Conservation (phyloP, 2,113 vertebrate genomes). For the Pelvicachromis taeniatus region DNA sequence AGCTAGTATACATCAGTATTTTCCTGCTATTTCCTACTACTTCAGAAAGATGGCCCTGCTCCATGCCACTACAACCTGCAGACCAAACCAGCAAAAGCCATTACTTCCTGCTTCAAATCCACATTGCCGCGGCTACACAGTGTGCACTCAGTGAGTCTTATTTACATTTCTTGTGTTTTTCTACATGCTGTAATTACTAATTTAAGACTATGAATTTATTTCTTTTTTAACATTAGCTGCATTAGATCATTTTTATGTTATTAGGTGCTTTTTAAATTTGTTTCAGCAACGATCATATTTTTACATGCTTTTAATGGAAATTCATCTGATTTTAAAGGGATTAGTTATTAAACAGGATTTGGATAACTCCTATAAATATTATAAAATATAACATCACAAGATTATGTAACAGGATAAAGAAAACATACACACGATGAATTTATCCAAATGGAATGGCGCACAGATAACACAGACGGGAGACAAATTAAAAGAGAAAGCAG, state of each 20-base stretch:
- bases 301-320: neutral
- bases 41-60: slow-evolving; percentile 76
- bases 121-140: slow-evolving; percentile 72
- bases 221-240: neutral
- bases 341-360: neutral
- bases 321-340: neutral
- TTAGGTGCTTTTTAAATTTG: neutral
- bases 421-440: neutral
- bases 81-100: neutral
- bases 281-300: neutral
- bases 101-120: slow-evolving; percentile 81
- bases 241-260: neutral
- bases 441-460: neutral
- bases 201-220: neutral
- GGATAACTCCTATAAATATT: neutral
- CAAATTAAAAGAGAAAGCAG: neutral
- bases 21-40: neutral
- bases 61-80: slow-evolving; percentile 75
- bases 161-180: neutral
- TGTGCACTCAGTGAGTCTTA: slow-evolving; percentile 67
- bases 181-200: accelerated
- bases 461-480: neutral
- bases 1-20: neutral
- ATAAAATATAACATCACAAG: neutral
- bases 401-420: neutral